Base-by-base conservation (phyloP, 2,888 invertebrate species). In the Dasysyrphus tricinctus region DNA sequence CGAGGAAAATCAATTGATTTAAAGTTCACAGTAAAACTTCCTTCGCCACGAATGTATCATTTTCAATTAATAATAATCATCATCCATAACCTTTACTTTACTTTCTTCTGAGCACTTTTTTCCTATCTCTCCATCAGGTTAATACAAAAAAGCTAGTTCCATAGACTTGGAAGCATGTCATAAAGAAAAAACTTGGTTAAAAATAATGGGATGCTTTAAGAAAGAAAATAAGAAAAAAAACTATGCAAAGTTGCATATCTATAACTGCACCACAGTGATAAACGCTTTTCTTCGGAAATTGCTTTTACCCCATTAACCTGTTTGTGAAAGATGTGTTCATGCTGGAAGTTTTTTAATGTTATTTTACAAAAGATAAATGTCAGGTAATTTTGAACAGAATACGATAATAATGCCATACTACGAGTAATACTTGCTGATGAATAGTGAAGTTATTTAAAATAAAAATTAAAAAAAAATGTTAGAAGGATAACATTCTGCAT, bases 281-380 rank as follows among this genome's bases (percentile, higher is more conserved):
- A 83, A 37, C 56, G 29, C 69, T 74, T 73, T 79, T 74, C 14
- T 39, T 74, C 39, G 51, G 42, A 39, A 24, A 61, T 63, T 63
- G 63, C 70, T 12, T 47, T 73, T 73, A 73, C 72, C 67, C 76
- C 70, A 85, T 85, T 77, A 80, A 85, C 72, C 61, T 85, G 72
- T 39, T 49, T 80, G 51, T 76, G 56, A 76, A 56, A 37, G 51
- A 80, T 49, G 34, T 63, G 44, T 63, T 63, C 29, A 1, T 12
- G 29, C 2, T 3, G 42, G 29, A 63, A 61, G 29, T 63, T 63
- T 63, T 63, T 63, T 63, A 67, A 49, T 49, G 49, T 34, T 67
- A 49, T 42, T 24, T 47, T 67, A 49, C 7, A 49, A 34, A 67
- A 67, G 67, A 67, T 67, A 67, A 67, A 67, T 67, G 49, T 37